A percentile compares a stretch with the other conserved stretches of the same genome.
Conservation (phyloP, 2,888 invertebrate species). For the Mythimna impura region DNA sequence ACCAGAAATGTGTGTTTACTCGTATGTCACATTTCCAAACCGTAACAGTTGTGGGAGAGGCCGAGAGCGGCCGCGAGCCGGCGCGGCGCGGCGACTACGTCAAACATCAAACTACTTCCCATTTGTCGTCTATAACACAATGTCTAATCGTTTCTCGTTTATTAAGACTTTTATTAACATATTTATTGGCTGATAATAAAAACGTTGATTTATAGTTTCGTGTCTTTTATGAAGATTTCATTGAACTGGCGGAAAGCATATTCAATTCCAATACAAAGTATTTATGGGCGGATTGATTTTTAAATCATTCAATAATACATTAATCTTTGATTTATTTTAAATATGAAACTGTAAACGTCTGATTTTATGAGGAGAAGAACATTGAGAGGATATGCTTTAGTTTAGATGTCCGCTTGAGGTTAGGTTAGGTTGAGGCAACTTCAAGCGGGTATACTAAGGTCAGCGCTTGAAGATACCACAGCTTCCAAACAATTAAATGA, state of each 20-base stretch:
- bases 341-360: conserved; percentile 34
- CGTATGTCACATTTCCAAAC: background rate
- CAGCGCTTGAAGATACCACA: background rate
- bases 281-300: conserved; percentile 51
- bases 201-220: conserved; percentile 55
- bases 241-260: conserved; percentile 37
- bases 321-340: conserved; percentile 42
- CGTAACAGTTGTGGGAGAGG: conserved; percentile 9
- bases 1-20: background rate
- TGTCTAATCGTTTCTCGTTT: conserved; percentile 41
- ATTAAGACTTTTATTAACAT: conserved; percentile 47
- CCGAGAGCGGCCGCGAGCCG: conserved; percentile 2
- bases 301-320: conserved; percentile 41
- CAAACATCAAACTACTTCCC: conserved; percentile 24
- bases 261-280: conserved; percentile 45
- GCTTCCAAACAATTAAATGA: too few species aligned
- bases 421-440: too few species aligned
- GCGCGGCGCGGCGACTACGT: conserved; percentile 10
- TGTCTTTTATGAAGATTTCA: conserved; percentile 36
- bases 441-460: background rate
- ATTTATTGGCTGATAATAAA: conserved; percentile 55
- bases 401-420: background rate
- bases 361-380: conserved; percentile 13
- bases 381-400: background rate
- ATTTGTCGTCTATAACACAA: conserved; percentile 47